phyloP scores from a whole-genome alignment of 1,140 invertebrate species.

The Acromyrmex heyeri region DNA sequence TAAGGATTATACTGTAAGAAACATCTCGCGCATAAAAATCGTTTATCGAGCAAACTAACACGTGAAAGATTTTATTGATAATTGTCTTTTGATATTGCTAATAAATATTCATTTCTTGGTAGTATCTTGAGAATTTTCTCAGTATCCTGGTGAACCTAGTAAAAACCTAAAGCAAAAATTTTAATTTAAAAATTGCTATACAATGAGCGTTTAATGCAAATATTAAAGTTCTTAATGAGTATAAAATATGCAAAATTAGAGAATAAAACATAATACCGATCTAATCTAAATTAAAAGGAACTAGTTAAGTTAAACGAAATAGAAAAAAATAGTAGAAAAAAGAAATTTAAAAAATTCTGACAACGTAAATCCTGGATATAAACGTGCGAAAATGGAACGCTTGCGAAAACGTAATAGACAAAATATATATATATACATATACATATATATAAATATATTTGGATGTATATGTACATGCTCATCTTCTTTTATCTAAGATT shows the following conservation, averaged over 20 bases:
- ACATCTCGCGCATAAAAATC: constrained; percentile 32
- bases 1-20: background rate
- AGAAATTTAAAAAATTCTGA: constrained; percentile 6
- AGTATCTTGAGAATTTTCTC: background rate
- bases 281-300: too few species aligned
- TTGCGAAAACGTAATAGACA: background rate
- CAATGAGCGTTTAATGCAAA: constrained; percentile 42
- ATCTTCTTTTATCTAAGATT: constrained; percentile 15
- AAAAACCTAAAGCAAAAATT: constrained; percentile 7
- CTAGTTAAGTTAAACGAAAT: background rate
- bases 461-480: background rate
- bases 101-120: constrained; percentile 29
- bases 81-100: constrained; percentile 38
- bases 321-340: constrained; percentile 2
- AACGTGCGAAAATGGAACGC: background rate
- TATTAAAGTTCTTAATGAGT: constrained; percentile 31
- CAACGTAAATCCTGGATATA: constrained; percentile 13
- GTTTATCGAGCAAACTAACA: constrained; percentile 37
- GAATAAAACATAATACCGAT: constrained; percentile 12
- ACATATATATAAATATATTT: too few species aligned
- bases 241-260: background rate
- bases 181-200: constrained; percentile 14
- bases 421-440: background rate
- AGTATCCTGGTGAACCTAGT: constrained; percentile 49
- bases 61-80: constrained; percentile 62